Evolutionary conservation across 2,797 vertebrate species (phyloP).

Genomic region (Tinamus major): DNA sequence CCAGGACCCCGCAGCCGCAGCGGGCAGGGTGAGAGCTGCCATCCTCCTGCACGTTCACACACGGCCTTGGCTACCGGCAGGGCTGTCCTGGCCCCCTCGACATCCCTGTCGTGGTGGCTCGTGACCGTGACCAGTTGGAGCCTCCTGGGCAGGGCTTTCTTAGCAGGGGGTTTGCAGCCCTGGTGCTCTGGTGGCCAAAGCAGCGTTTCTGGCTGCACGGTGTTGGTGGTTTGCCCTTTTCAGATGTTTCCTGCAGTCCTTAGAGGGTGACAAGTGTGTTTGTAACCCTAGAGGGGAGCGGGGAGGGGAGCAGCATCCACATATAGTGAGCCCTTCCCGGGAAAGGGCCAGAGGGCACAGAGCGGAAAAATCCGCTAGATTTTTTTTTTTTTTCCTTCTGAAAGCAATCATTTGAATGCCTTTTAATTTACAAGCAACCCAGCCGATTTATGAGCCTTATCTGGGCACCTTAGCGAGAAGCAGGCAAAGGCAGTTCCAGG

Average conservation of each 20-base stretch:
- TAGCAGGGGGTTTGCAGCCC: background rate
- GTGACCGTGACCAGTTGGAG: background rate
- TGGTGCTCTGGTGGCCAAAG: background rate
- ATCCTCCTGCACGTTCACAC: background rate
- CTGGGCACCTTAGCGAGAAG: conserved; percentile 24
- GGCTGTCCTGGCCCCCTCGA: background rate
- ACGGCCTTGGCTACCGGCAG: background rate
- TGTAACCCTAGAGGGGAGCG: background rate
- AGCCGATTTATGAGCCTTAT: background rate
- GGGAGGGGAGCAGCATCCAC: background rate
- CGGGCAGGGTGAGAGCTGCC: background rate
- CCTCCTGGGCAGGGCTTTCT: background rate
- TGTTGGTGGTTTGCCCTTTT: background rate
- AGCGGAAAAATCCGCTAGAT: conserved; percentile 29
- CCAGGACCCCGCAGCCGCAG: too few species aligned
- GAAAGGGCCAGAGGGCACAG: background rate
- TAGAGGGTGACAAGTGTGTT: background rate
- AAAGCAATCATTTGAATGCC: background rate
- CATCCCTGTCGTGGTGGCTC: background rate
- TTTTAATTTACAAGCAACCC: conserved; percentile 48
- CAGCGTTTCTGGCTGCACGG: background rate
- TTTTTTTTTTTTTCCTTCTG: background rate
- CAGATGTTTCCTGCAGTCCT: background rate
- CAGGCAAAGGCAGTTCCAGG: background rate
- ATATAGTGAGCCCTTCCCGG: background rate